phyloP scores from a whole-genome alignment of 2,888 invertebrate genomes.

The Thera britannica region DNA sequence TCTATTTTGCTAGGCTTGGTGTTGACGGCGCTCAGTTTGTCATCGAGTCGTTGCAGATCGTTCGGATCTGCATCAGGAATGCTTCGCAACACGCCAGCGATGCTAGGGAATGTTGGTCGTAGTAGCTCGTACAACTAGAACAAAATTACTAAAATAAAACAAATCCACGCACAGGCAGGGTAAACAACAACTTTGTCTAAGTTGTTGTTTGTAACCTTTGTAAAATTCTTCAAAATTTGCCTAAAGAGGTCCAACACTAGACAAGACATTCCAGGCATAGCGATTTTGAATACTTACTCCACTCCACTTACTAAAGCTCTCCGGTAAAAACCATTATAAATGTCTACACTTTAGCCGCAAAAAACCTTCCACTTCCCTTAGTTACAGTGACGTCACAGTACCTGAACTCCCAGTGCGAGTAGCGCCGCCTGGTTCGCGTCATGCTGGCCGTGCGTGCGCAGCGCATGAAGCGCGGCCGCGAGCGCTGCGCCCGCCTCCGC shows the following conservation, averaged over 20 bases:
- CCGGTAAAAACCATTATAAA: too few relatives aligned
- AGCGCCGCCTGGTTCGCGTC: constrained; percentile 94
- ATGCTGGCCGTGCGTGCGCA: constrained; percentile 95
- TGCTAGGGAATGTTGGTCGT: constrained; percentile 90
- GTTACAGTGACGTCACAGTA: constrained; percentile 51
- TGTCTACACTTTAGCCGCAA: too few relatives aligned
- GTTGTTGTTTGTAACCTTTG: too few relatives aligned
- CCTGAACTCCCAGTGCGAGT: constrained; percentile 91
- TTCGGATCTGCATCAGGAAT: constrained; percentile 93
- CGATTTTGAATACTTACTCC: too few relatives aligned
- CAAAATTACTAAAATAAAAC: neutral
- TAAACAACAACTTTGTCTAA: neutral
- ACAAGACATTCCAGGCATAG: too few relatives aligned
- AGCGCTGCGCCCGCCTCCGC: constrained; percentile 86
- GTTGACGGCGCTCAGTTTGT: constrained; percentile 87
- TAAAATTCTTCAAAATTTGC: too few relatives aligned
- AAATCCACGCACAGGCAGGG: neutral
- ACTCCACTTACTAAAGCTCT: too few relatives aligned
- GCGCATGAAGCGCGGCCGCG: constrained; percentile 90
- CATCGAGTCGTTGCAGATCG: constrained; percentile 93
- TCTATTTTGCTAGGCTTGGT: constrained; percentile 92
- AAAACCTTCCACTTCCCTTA: too few relatives aligned
- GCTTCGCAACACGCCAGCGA: constrained; percentile 89
- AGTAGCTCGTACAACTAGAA: constrained; percentile 89
- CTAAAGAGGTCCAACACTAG: too few relatives aligned